These are phyloP conservation scores for Perca flavescens DNA, from an alignment of 2,113 vertebrate genomes.

Conservation along the genomic window DNA sequence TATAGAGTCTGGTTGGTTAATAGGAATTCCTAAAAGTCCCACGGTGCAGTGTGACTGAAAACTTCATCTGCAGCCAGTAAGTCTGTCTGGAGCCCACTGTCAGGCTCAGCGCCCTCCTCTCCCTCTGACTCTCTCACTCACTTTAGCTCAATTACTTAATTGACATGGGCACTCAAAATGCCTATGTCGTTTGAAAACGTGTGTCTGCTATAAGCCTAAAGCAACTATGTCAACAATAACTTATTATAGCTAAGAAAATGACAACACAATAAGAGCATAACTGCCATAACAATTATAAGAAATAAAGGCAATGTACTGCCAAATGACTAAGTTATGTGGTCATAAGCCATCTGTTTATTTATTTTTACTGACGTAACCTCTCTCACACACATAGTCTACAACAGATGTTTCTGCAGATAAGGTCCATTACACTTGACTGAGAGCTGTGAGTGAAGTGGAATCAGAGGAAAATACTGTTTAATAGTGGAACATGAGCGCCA, in stretches of 20 bases:
- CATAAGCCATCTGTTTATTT: neutral
- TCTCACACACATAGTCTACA: neutral
- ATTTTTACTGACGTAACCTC: too few species aligned
- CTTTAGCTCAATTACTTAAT: slow-evolving; percentile 46
- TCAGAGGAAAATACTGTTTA: neutral
- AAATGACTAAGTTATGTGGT: neutral
- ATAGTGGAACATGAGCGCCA: slow-evolving; percentile 7
- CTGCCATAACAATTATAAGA: neutral
- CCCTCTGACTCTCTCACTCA: slow-evolving; percentile 23
- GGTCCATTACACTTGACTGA: neutral
- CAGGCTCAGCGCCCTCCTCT: slow-evolving; percentile 24
- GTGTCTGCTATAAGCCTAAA: neutral
- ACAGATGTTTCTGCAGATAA: slow-evolving; percentile 9
- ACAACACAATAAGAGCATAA: neutral
- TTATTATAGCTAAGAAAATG: neutral
- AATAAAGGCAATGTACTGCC: neutral
- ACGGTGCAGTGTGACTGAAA: slow-evolving; percentile 40
- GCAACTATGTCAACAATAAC: neutral
- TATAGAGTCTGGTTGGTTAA: slow-evolving; percentile 20
- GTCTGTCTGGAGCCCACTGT: slow-evolving; percentile 22
- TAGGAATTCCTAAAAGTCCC: slow-evolving; percentile 37
- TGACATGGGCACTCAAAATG: neutral
- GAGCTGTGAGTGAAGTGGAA: neutral
- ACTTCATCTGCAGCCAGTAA: slow-evolving; percentile 58
- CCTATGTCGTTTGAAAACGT: neutral